A percentile compares a stretch with the other conserved stretches of the same genome.
Evolutionary conservation across 37 sponge, comb jelly and placozoan species (phyloP).

Genomic region (Haliclona indistincta): DNA sequence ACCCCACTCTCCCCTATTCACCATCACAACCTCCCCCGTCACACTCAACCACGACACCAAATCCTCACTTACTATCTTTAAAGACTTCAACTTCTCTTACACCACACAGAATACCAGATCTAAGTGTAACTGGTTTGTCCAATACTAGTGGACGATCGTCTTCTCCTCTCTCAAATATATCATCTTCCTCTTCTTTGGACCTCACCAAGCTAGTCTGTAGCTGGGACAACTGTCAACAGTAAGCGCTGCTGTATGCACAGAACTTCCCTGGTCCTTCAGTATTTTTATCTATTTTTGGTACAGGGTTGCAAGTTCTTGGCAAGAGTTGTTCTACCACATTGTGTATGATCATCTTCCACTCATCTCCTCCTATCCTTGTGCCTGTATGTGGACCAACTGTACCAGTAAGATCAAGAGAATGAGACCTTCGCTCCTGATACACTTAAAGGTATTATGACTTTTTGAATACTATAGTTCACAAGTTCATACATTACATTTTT

Average conservation of each 20-base stretch:
- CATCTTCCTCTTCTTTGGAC: background rate
- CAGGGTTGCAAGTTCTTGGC: background rate
- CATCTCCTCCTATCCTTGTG: slow-evolving; percentile 6
- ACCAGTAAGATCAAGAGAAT: slow-evolving; percentile 35
- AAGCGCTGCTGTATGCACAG: background rate
- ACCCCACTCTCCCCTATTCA: too few species aligned
- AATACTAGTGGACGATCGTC: background rate
- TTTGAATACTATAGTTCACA: too few species aligned
- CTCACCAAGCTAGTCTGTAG: slow-evolving; percentile 1
- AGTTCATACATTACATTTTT: too few species aligned
- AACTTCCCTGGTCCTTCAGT: too few species aligned
- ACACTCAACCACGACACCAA: too few species aligned
- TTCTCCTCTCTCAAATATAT: background rate
- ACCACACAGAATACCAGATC: too few species aligned
- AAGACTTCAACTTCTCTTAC: too few species aligned
- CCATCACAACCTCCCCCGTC: too few species aligned
- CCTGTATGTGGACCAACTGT: slow-evolving; percentile 51
- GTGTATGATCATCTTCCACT: slow-evolving; percentile 31
- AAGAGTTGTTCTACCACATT: slow-evolving; percentile 32
- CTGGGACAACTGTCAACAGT: slow-evolving; percentile 24
- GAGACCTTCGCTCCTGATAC: slow-evolving; percentile 44
- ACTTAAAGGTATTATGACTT: slow-evolving; percentile 49
- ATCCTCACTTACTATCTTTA: too few species aligned
- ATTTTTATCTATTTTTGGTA: background rate
- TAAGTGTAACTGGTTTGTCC: too few species aligned